Evolutionary conservation across 2,797 vertebrate genomes (phyloP).

Genomic region (Onychomys arenicola): DNA sequence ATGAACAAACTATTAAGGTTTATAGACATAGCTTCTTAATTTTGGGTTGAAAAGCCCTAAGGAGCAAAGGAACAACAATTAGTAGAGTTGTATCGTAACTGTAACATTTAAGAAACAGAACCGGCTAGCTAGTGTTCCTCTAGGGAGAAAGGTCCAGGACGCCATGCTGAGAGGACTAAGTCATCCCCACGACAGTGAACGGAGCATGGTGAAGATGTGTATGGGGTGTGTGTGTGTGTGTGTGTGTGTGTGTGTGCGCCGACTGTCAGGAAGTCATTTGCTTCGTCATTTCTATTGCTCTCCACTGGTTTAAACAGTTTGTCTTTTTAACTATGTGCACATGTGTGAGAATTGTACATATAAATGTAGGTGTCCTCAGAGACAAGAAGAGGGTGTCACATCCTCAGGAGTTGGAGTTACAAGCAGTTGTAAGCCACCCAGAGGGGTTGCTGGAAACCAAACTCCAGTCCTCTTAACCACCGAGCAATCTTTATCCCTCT

Average conservation of each 20-base stretch:
- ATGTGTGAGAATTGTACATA: background rate
- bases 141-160: conserved; percentile 14
- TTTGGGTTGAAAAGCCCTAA: conserved; percentile 57
- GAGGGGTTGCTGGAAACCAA: background rate
- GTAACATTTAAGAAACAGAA: conserved; percentile 16
- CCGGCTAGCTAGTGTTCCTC: background rate
- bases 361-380: background rate
- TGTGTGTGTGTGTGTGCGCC: too few species aligned
- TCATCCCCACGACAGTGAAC: conserved; percentile 22
- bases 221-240: too few species aligned
- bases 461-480: background rate
- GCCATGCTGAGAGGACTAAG: conserved; percentile 37
- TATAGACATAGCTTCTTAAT: conserved; percentile 39
- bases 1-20: background rate
- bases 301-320: background rate
- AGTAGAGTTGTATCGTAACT: background rate
- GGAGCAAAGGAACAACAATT: conserved; percentile 48
- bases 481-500: background rate
- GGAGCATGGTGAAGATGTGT: background rate
- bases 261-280: background rate
- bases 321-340: background rate
- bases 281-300: background rate
- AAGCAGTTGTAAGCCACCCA: background rate
- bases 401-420: too few species aligned
- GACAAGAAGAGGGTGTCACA: background rate